These are phyloP conservation scores for Fundulus diaphanus DNA, from an alignment of 2,797 vertebrate genomes.

Conservation along the genomic window DNA sequence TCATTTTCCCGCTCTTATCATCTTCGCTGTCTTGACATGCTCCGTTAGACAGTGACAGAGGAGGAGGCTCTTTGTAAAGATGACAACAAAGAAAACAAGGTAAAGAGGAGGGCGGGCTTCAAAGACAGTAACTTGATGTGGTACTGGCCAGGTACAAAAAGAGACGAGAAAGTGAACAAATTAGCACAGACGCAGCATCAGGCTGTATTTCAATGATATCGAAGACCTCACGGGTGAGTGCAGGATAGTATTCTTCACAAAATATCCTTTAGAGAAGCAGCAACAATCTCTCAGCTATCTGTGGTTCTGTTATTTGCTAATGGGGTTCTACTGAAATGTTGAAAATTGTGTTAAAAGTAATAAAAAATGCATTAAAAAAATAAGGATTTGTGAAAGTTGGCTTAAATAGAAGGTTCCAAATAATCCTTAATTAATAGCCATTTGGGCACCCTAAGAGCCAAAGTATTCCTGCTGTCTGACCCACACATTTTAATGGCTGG, in stretches of 20 bases:
- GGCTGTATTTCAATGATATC: neutral
- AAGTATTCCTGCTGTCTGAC: neutral
- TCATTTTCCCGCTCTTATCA: constrained; percentile 1
- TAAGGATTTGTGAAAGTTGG: neutral
- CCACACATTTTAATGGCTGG: neutral
- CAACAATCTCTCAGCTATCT: neutral
- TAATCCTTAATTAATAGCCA: neutral
- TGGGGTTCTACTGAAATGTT: neutral
- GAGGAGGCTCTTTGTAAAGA: constrained; percentile 69
- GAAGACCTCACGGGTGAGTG: neutral
- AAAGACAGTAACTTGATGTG: neutral
- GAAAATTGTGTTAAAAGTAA: neutral
- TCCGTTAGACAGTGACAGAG: constrained; percentile 70
- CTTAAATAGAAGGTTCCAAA: no score
- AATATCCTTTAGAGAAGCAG: neutral
- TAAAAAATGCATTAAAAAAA: neutral
- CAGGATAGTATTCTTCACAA: neutral
- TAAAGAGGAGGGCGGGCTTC: constrained; percentile 45
- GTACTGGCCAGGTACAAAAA: neutral
- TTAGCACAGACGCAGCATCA: neutral
- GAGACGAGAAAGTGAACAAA: neutral
- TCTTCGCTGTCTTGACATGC: constrained; percentile 50
- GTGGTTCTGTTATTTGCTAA: no score
- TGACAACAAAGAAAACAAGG: constrained; percentile 75
- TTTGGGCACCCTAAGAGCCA: neutral